These are phyloP conservation scores for Polyodon spathula DNA, from an alignment of 2,113 vertebrate species.

Conservation along the genomic window DNA sequence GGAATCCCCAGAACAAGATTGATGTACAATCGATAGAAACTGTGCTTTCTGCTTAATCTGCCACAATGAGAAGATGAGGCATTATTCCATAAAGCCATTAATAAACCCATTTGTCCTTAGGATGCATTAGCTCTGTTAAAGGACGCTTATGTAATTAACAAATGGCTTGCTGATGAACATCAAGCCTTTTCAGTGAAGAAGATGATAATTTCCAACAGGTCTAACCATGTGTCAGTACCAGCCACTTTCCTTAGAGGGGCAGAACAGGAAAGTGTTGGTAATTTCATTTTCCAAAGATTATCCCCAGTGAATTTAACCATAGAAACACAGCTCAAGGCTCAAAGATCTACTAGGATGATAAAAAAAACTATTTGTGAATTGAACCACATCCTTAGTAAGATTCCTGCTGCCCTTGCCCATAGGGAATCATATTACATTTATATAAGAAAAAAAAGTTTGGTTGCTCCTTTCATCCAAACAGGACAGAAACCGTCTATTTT, in stretches of 20 bases:
- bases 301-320: neutral
- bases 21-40: neutral
- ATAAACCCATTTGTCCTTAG: conserved; percentile 2
- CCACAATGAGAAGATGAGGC: neutral
- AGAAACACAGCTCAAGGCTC: neutral
- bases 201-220: conserved; percentile 7
- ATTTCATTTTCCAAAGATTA: conserved; percentile 1
- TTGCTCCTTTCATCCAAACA: neutral
- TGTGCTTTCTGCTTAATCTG: neutral
- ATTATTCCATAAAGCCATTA: conserved; percentile 1
- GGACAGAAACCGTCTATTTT: neutral
- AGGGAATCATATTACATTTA: neutral
- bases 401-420: too few species aligned
- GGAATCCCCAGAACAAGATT: conserved; percentile 3
- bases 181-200: conserved; percentile 7
- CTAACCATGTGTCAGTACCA: neutral
- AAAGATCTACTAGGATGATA: neutral
- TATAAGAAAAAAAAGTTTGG: neutral
- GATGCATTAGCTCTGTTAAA: conserved; percentile 2
- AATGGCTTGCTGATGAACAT: neutral
- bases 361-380: too few species aligned
- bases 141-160: conserved; percentile 1
- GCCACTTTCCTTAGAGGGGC: neutral
- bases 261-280: neutral
- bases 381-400: too few species aligned